Base-by-base conservation (phyloP, 2,113 vertebrate species). In the Chaetodon auriga region DNA sequence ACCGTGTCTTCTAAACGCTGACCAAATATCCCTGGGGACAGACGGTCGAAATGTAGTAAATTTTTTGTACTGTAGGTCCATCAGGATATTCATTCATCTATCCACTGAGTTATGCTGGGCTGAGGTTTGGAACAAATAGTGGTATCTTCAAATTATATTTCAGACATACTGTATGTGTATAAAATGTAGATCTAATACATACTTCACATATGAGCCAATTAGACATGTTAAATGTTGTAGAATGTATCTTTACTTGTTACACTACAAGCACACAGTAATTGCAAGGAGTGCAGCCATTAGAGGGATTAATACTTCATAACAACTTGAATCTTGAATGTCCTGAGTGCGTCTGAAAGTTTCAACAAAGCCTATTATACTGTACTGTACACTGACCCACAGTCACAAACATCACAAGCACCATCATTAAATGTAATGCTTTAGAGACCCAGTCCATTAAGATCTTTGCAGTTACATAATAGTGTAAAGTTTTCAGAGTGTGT, bases 1-100 rank as follows among this genome's bases (percentile, higher is more conserved):
- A 98, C 97, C 0, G 97, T 98, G 92, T 99, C 97, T 90, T 99
- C 97, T 75, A 99, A 66, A 18, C 95, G 95, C 91, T 99, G 97
- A 10, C 98, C 98, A 80, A 99, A 99, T 90, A 98, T 97, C 64
- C 98, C 98, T 99, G 92, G 2, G 41, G 45, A 75, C 12, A 79
- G 25, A 81, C n/a, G 43, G 15, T 62, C 30, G 60, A 54, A 16
- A 35, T 23, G 16, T 13, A 25, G 9, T 62, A 1, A 4, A 5
- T 51, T 18, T 2, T 30, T 30, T 36, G 19, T 1, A 18, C 36
- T 71, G n/a, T 30, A 13, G 25, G 30, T 64, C 35, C 46, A 30
- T 43, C 6, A 19, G 18, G 43, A 46, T 15, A 16, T 41, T 53
- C 30, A 74, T 36, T 49, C 15, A 55, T 48, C 8, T 16, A 14